Conservation (phyloP, 2,888 invertebrate genomes). For the Clistopyga incitator region DNA sequence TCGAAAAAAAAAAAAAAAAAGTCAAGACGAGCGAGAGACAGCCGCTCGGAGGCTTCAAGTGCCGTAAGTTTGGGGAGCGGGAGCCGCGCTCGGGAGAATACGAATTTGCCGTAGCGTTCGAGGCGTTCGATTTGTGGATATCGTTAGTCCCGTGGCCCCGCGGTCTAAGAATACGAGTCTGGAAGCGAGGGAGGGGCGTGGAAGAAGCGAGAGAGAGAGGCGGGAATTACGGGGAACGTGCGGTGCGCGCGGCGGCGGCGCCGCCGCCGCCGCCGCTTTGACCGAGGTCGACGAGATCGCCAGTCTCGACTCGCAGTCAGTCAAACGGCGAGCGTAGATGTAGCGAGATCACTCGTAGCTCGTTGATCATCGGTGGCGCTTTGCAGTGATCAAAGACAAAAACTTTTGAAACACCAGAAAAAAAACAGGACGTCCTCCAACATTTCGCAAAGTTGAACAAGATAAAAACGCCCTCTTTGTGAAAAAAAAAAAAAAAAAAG, state of each 20-base stretch:
- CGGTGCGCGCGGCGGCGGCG: slow-evolving; percentile 40
- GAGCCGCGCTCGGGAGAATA: not conserved
- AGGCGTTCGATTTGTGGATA: not conserved
- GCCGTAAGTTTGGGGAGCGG: slow-evolving; percentile 29
- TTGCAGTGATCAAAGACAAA: not conserved
- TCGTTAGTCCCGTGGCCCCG: slow-evolving; percentile 45
- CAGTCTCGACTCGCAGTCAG: slow-evolving; percentile 70
- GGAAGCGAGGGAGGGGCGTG: slow-evolving; percentile 44
- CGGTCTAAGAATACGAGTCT: slow-evolving; percentile 35
- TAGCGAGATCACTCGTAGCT: slow-evolving; percentile 62
- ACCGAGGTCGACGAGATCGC: slow-evolving; percentile 78
- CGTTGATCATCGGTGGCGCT: slow-evolving; percentile 32
- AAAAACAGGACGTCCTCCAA: not conserved
- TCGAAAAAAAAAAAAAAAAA: slow-evolving; percentile 12
- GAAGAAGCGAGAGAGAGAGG: slow-evolving; percentile 64
- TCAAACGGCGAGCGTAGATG: slow-evolving; percentile 76
- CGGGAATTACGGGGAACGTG: slow-evolving; percentile 71
- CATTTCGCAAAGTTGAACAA: too few species aligned
- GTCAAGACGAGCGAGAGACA: slow-evolving; percentile 43
- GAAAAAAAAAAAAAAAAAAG: not conserved
- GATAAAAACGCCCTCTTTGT: not conserved
- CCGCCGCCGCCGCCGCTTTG: slow-evolving; percentile 75
- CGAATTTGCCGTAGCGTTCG: not conserved
- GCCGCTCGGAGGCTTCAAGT: slow-evolving; percentile 35
- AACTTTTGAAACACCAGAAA: not conserved